Evolutionary conservation across 2,797 vertebrate species (phyloP).

Genomic region (Acipenser oxyrinchus): DNA sequence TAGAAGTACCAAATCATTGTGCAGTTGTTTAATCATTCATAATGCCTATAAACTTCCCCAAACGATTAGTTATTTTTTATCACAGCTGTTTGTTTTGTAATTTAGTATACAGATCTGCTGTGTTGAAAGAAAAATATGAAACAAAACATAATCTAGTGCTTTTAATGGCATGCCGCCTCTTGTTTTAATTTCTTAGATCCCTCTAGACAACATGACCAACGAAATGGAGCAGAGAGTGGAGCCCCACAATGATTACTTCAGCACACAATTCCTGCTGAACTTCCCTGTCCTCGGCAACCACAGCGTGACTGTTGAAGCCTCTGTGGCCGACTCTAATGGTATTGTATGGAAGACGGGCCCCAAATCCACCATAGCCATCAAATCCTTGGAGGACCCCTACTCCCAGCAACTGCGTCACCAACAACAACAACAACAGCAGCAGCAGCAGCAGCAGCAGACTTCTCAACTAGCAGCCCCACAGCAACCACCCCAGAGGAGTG

Average conservation of each 20-base stretch:
- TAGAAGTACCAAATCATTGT: too few species aligned
- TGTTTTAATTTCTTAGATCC: slow-evolving; percentile 52
- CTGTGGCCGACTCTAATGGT: slow-evolving; percentile 85
- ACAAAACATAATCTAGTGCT: too few species aligned
- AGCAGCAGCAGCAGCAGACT: slow-evolving; percentile 46
- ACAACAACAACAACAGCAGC: slow-evolving; percentile 76
- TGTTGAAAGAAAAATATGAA: too few species aligned
- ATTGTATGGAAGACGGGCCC: slow-evolving; percentile 93
- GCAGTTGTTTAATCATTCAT: too few species aligned
- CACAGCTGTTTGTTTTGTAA: too few species aligned
- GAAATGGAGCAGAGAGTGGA: slow-evolving; percentile 94
- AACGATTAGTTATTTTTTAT: too few species aligned
- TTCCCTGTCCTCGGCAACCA: slow-evolving; percentile 85
- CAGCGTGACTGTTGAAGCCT: slow-evolving; percentile 86
- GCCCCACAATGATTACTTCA: slow-evolving; percentile 98
- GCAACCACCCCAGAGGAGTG: slow-evolving; percentile 64
- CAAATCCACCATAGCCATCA: slow-evolving; percentile 81
- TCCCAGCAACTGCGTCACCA: slow-evolving; percentile 92
- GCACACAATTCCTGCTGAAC: slow-evolving; percentile 92
- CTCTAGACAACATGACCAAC: slow-evolving; percentile 77
- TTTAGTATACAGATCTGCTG: too few species aligned
- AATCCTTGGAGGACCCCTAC: slow-evolving; percentile 90
- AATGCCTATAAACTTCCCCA: too few species aligned
- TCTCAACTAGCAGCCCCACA: slow-evolving; percentile 50
- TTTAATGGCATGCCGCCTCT: too few species aligned